Evolutionary conservation across 2,888 invertebrate species (phyloP).

Genomic region (Drosophila recens): DNA sequence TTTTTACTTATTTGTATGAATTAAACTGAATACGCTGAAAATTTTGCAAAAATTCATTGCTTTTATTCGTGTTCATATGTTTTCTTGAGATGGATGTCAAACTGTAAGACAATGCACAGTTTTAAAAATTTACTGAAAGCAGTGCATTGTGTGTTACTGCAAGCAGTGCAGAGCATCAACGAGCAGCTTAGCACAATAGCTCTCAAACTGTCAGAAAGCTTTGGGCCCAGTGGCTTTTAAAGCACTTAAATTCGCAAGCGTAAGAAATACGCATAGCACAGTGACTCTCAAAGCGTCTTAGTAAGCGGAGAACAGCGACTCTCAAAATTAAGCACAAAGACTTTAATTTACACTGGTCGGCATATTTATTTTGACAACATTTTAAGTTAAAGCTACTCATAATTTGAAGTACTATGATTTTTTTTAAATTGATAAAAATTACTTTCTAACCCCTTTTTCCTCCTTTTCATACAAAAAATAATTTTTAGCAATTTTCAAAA

Average conservation of each 20-base stretch:
- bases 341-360: too few relatives aligned
- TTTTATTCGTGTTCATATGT: not conserved
- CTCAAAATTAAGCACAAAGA: not conserved
- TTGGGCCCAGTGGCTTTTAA: constrained; percentile 1
- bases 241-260: too few relatives aligned
- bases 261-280: not conserved
- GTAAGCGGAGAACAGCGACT: not conserved
- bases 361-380: too few relatives aligned
- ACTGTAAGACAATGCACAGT: not conserved
- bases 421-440: too few relatives aligned
- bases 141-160: not conserved
- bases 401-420: too few relatives aligned
- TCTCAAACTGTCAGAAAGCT: not conserved
- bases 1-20: constrained; percentile 6
- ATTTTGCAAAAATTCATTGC: too few relatives aligned
- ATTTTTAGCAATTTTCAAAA: too few relatives aligned
- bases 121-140: not conserved
- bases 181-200: not conserved
- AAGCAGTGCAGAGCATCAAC: not conserved
- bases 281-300: not conserved
- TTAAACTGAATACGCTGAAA: constrained; percentile 5
- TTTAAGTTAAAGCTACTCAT: too few relatives aligned
- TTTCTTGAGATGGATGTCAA: not conserved
- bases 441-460: too few relatives aligned
- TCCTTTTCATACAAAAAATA: too few relatives aligned